Percentiles rank a stretch among this genome's conserved stretches.
These are phyloP conservation scores for Aelia acuminata DNA, from an alignment of 2,888 invertebrate species.

Conservation along the genomic window DNA sequence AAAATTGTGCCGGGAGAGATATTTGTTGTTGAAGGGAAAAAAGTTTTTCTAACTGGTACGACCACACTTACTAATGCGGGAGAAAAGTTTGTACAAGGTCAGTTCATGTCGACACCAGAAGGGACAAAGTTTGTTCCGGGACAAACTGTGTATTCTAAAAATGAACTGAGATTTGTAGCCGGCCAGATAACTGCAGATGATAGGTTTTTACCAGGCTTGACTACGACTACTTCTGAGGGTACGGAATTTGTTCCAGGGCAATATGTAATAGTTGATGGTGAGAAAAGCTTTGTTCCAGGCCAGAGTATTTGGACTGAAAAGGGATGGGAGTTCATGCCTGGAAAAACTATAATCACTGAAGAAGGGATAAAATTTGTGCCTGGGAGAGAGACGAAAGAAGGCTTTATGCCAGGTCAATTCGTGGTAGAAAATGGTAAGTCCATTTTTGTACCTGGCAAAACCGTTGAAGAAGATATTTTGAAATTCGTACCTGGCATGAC, in stretches of 20 bases:
- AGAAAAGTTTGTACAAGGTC: slow-evolving; percentile 83
- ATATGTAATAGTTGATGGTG: slow-evolving; percentile 72
- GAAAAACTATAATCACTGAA: slow-evolving; percentile 71
- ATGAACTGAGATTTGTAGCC: slow-evolving; percentile 81
- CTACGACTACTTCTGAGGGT: slow-evolving; percentile 80
- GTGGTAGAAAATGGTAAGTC: slow-evolving; percentile 76
- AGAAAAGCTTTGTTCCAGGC: slow-evolving; percentile 79
- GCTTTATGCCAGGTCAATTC: slow-evolving; percentile 82
- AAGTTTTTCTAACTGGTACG: slow-evolving; percentile 76
- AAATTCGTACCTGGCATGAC: slow-evolving; percentile 84
- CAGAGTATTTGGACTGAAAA: slow-evolving; percentile 76
- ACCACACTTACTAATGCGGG: slow-evolving; percentile 72
- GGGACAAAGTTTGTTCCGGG: slow-evolving; percentile 79
- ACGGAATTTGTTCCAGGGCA: slow-evolving; percentile 80
- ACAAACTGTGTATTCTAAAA: slow-evolving; percentile 79
- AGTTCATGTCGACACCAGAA: slow-evolving; percentile 78
- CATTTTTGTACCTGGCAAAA: slow-evolving; percentile 80
- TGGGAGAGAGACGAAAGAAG: slow-evolving; percentile 70
- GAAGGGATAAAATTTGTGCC: slow-evolving; percentile 74
- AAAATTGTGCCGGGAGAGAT: slow-evolving; percentile 82
- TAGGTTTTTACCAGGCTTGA: slow-evolving; percentile 82
- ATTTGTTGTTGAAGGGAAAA: slow-evolving; percentile 71
- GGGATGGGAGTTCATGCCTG: slow-evolving; percentile 75
- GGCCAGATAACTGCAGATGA: slow-evolving; percentile 79
- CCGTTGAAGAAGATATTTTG: slow-evolving; percentile 78